phyloP scores from a whole-genome alignment of 1,140 invertebrate genomes.

The Caenorhabditis elegans region WBcel235 BX284602.5:12634001-12634500 shows the following conservation, averaged over 20 bases:
- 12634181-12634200: constrained; percentile 2
- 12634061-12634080: neutral
- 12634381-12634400: neutral
- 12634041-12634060: neutral
- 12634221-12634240: neutral
- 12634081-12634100: neutral
- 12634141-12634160: neutral
- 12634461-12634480: neutral
- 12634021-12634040: neutral
- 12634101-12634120: neutral
- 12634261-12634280: neutral
- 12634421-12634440: neutral
- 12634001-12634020: neutral
- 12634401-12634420: neutral
- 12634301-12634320: neutral
- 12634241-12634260: neutral
- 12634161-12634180: neutral
- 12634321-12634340: no score
- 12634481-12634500: neutral
- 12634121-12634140: neutral
- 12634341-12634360: neutral
- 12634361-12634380: neutral
- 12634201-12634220: neutral
- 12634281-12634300: neutral
- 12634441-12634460: neutral